A percentile compares a stretch with the other conserved stretches of the same genome.
phyloP scores from a whole-genome alignment of 1,140 invertebrate genomes.

The Pomacea maculata region DNA sequence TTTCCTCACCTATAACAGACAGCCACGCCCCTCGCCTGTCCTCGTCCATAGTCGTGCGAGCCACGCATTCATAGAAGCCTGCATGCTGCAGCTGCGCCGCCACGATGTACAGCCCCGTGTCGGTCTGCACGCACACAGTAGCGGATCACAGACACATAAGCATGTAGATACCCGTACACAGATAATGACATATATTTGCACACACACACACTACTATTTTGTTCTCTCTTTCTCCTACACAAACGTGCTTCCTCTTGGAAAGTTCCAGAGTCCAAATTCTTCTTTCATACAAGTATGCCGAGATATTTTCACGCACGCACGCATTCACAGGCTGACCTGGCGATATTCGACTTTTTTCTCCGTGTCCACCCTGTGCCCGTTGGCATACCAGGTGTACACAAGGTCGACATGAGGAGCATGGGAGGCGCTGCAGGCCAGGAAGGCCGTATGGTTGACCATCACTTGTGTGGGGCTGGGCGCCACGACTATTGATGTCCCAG shows the following conservation, averaged over 20 bases:
- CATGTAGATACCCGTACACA: background rate
- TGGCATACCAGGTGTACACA: constrained; percentile 47
- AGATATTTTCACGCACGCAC: background rate
- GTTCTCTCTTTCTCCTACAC: too few species aligned
- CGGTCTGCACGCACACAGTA: constrained; percentile 1
- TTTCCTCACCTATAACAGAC: too few species aligned
- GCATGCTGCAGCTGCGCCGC: constrained; percentile 39
- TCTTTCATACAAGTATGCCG: too few species aligned
- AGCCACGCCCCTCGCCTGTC: too few species aligned
- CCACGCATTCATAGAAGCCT: constrained; percentile 73
- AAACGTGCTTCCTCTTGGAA: too few species aligned
- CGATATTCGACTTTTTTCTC: background rate
- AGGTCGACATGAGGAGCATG: constrained; percentile 30
- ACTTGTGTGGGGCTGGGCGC: constrained; percentile 26
- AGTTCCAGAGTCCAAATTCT: too few species aligned
- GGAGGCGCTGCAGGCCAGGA: constrained; percentile 49
- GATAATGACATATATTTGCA: background rate
- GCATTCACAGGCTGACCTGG: background rate
- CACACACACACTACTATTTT: background rate
- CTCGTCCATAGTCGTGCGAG: constrained; percentile 81
- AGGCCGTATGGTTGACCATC: constrained; percentile 47
- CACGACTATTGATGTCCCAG: constrained; percentile 35
- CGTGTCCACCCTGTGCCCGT: constrained; percentile 37
- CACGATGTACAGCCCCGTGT: constrained; percentile 37
- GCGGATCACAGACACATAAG: background rate